phyloP scores from a whole-genome alignment of 1,140 invertebrate species.

The Drosophila ambigua region DNA sequence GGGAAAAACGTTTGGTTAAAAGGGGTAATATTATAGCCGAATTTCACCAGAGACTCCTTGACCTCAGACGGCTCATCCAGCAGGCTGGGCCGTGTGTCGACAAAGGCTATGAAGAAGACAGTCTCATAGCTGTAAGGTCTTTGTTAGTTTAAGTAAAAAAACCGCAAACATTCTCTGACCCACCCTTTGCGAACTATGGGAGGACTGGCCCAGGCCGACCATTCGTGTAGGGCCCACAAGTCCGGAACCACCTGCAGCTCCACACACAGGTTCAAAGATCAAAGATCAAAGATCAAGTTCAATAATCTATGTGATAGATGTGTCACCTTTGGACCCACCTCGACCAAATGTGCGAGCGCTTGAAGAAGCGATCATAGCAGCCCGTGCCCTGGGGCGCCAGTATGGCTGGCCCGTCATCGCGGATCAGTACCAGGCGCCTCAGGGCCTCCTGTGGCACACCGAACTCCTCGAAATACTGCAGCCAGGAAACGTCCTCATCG shows the following conservation, averaged over 20 bases:
- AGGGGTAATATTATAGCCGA: neutral
- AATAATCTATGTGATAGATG: slow-evolving; percentile 1
- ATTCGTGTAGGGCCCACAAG: slow-evolving; percentile 92
- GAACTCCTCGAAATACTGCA: slow-evolving; percentile 63
- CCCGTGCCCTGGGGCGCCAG: slow-evolving; percentile 64
- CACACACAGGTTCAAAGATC: slow-evolving; percentile 89
- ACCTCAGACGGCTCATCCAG: slow-evolving; percentile 88
- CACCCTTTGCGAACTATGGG: slow-evolving; percentile 81
- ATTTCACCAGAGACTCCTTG: slow-evolving; percentile 87
- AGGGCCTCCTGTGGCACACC: slow-evolving; percentile 51
- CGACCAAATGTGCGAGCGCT: slow-evolving; percentile 59
- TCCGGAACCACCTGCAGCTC: slow-evolving; percentile 90
- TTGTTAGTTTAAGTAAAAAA: no score
- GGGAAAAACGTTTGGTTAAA: slow-evolving; percentile 83
- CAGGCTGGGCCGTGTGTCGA: slow-evolving; percentile 86
- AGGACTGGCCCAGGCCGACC: slow-evolving; percentile 95
- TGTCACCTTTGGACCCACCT: slow-evolving; percentile 58
- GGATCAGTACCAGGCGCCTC: slow-evolving; percentile 50
- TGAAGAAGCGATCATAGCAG: slow-evolving; percentile 73
- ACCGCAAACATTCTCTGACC: neutral
- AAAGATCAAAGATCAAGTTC: slow-evolving; percentile 53
- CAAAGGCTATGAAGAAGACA: slow-evolving; percentile 89
- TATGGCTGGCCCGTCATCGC: slow-evolving; percentile 48
- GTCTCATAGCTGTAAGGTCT: slow-evolving; percentile 87
- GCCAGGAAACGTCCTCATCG: slow-evolving; percentile 60